Evolutionary conservation across 2,888 invertebrate genomes (phyloP).

Genomic region (Sepioteuthis lessoniana): DNA sequence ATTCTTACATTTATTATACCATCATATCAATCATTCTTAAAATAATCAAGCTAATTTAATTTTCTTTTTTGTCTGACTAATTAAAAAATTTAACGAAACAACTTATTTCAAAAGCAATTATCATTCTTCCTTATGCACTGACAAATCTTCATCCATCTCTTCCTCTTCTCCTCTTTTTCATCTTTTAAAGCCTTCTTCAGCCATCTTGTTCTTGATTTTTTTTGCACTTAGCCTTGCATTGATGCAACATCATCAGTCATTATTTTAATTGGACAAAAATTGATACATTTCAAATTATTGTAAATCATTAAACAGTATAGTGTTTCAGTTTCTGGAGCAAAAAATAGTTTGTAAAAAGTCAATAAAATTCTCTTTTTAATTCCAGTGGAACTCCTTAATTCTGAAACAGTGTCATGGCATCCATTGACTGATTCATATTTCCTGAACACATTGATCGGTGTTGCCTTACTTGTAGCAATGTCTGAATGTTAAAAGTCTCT

Average conservation of each 20-base stretch:
- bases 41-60: slow-evolving; percentile 23
- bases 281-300: slow-evolving; percentile 20
- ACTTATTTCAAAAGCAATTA: slow-evolving; percentile 7
- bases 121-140: not conserved
- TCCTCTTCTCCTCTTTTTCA: not conserved
- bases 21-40: not conserved
- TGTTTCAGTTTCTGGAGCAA: not conserved
- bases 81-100: slow-evolving; percentile 4
- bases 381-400: not conserved
- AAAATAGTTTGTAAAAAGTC: not conserved
- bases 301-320: slow-evolving; percentile 18
- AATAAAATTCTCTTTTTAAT: not conserved
- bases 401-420: not conserved
- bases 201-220: too few relatives aligned
- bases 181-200: not conserved
- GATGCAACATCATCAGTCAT: slow-evolving; percentile 18
- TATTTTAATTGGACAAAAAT: slow-evolving; percentile 23
- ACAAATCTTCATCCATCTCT: not conserved
- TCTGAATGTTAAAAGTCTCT: not conserved
- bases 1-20: not conserved
- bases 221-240: slow-evolving; percentile 2
- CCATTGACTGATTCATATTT: not conserved
- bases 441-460: not conserved
- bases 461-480: not conserved
- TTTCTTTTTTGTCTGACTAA: not conserved